These are phyloP conservation scores for Smutsia gigantea DNA, from an alignment of 2,797 vertebrate genomes.

Conservation along the genomic window DNA sequence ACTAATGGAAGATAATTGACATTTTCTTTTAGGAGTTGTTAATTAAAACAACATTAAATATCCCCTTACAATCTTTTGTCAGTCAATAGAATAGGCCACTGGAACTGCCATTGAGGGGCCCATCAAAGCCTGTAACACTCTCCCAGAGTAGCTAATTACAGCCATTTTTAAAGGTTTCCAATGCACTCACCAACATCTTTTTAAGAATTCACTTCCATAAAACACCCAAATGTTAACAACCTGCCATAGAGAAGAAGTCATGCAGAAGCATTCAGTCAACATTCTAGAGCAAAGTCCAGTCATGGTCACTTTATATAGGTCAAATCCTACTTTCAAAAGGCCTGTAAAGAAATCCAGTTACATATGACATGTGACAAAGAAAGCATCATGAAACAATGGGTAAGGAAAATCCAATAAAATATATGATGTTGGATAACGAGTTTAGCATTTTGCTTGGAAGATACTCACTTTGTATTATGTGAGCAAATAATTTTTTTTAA, in stretches of 20 bases:
- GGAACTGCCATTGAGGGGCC: conserved; percentile 84
- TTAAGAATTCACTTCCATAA: conserved; percentile 77
- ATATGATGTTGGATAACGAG: background rate
- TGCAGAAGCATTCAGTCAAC: conserved; percentile 44
- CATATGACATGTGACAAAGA: background rate
- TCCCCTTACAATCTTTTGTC: conserved; percentile 83
- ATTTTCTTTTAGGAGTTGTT: conserved; percentile 87
- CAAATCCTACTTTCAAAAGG: conserved; percentile 44
- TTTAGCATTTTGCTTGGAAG: background rate
- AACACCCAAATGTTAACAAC: conserved; percentile 81
- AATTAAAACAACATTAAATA: conserved; percentile 88
- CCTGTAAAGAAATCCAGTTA: conserved; percentile 34
- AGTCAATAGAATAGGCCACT: conserved; percentile 84
- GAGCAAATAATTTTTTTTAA: background rate
- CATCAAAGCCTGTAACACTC: conserved; percentile 83
- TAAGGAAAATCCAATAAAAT: conserved; percentile 4
- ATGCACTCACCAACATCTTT: conserved; percentile 74
- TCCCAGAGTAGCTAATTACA: conserved; percentile 87
- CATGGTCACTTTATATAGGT: conserved; percentile 47
- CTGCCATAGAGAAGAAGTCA: conserved; percentile 44
- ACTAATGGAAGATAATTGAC: conserved; percentile 83
- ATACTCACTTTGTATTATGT: background rate
- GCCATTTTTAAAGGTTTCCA: conserved; percentile 82
- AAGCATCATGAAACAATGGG: background rate
- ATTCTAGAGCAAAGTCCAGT: background rate